A percentile compares a stretch with the other conserved stretches of the same genome.
phyloP scores from a whole-genome alignment of 2,113 vertebrate species.

The Neopipo cinnamomea region DNA sequence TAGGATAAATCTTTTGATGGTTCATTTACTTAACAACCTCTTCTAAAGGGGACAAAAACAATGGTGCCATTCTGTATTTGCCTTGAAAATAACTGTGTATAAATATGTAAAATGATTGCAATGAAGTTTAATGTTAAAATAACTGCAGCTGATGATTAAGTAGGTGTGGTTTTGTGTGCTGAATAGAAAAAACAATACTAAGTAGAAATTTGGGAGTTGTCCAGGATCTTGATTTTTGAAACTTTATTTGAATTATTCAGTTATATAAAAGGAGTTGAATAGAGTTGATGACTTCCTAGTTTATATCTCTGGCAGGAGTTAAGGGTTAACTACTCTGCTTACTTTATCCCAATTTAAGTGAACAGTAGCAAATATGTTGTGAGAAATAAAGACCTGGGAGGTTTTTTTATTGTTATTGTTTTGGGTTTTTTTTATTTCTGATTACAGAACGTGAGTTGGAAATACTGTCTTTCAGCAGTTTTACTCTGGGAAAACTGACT shows the following conservation, averaged over 20 bases:
- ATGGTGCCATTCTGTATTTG: not conserved
- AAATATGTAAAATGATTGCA: not conserved
- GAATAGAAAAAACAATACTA: not conserved
- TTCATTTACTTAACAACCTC: not conserved
- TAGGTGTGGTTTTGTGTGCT: not conserved
- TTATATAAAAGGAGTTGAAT: not conserved
- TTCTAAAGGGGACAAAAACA: not conserved
- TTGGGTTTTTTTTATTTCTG: not conserved
- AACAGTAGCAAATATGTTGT: not conserved
- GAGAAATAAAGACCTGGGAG: not conserved
- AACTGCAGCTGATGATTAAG: not conserved
- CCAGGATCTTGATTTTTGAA: not conserved
- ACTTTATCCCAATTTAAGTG: not conserved
- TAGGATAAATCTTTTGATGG: not conserved
- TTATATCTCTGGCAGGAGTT: not conserved
- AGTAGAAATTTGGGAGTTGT: not conserved
- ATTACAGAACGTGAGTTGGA: not conserved
- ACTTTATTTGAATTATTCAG: not conserved
- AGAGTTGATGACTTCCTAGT: not conserved
- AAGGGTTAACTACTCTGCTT: not conserved
- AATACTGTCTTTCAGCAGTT: not conserved
- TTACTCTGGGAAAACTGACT: not conserved
- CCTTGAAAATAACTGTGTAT: not conserved
- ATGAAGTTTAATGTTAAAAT: not conserved
- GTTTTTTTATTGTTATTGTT: not conserved